Evolutionary conservation across 2,113 vertebrate species (phyloP), one percentile per base, ranked within the genome.

Genomic region (Microtus richardsoni): DNA sequence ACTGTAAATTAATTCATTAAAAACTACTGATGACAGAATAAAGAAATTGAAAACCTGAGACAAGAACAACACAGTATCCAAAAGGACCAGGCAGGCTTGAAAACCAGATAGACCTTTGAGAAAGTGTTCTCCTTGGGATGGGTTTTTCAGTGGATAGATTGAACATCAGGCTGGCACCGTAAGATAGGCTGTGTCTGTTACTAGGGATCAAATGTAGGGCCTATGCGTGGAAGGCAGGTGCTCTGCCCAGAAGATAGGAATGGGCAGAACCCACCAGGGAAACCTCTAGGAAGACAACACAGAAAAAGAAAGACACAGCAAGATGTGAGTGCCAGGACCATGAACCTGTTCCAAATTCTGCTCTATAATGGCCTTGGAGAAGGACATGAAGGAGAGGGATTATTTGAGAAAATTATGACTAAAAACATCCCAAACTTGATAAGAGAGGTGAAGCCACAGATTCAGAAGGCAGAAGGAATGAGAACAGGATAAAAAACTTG

Each of bases 21-120:
- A 83, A 92, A 78, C 36, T 85, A 16, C 41, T 52, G 41, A 74
- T 89, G 44, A 91, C 12, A 13, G 41, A 62, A 71, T 60, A 26
- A 88, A 91, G n/a, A 89, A 52, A 91, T 17, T 80, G 68, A 93
- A 91, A 73, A 88, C 47, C 28, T 44, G 52, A 95, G 91, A 82
- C 11, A 79, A 91, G 60, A 75, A 73, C 11, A 89, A 73, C 14
- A 89, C 36, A 49, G 60, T 30, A n/a, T 73, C 62, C 44, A 41
- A 60, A 91, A 92, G 26, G 75, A 49, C 62, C 54, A 73, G 36
- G 79, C 58, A n/a, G 41, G 47, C 74, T 74, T 96, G 75, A 83
- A 83, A 95, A 64, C 9, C 71, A 52, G 44, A 4, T 54, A 91
- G 83, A 96, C 85, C 82, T 91, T 70, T 21, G 52, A 62, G 13